Conservation (phyloP, 2,888 invertebrate species). For the Lomographa bimaculata region DNA sequence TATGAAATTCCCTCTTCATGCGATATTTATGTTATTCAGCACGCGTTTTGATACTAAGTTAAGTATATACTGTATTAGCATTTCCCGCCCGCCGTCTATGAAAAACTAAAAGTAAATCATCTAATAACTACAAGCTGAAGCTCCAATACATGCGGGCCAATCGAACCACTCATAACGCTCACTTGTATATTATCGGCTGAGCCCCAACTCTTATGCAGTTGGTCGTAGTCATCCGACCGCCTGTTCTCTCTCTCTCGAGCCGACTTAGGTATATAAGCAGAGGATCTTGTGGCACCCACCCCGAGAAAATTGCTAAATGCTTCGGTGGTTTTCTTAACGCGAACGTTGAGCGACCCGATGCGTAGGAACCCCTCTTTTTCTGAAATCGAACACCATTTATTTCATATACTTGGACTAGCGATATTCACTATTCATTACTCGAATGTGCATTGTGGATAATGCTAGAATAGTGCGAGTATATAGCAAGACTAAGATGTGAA, state of each 20-base stretch:
- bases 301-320: conserved; percentile 96
- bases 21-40: no score
- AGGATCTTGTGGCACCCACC: conserved; percentile 85
- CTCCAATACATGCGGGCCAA: no score
- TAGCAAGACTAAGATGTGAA: no score
- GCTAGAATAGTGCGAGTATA: no score
- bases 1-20: no score
- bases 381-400: conserved; percentile 57
- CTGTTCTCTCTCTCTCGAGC: conserved; percentile 59
- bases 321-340: conserved; percentile 96
- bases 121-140: no score
- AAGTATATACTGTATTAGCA: no score
- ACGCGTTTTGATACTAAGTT: no score
- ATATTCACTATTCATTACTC: no score
- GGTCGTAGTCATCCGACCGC: conserved; percentile 79
- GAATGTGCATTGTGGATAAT: no score
- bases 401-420: not conserved
- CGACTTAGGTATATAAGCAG: conserved; percentile 72
- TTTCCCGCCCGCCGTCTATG: no score
- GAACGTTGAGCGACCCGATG: conserved; percentile 95
- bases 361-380: conserved; percentile 96
- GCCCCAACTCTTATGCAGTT: conserved; percentile 94
- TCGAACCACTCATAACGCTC: conserved; percentile 4
- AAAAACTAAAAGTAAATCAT: no score
- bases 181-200: conserved; percentile 94